These are phyloP conservation scores for Eunapius fragilis DNA, from an alignment of 37 sponge, comb jelly and placozoan species.

Conservation along the genomic window DNA sequence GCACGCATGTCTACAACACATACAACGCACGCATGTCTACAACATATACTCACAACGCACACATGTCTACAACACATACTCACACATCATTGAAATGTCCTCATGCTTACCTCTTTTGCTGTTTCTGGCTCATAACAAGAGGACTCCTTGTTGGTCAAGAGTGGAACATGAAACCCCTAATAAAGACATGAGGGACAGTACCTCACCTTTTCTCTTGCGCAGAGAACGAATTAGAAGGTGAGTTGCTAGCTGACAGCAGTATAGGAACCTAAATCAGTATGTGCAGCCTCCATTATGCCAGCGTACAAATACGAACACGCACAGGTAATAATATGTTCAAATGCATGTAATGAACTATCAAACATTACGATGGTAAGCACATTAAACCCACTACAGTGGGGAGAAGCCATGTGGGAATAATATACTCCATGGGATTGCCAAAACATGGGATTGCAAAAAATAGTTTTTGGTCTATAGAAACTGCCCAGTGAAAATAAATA, in stretches of 20 bases:
- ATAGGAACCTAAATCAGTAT: slow-evolving; percentile 50
- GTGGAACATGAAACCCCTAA: neutral
- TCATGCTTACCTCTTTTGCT: slow-evolving; percentile 57
- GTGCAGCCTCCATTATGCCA: neutral
- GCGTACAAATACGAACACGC: neutral
- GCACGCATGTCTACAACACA: no score
- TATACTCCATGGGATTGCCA: no score
- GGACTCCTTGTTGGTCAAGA: neutral
- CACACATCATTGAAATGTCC: neutral
- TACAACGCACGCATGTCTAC: no score
- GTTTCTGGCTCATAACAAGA: slow-evolving; percentile 55
- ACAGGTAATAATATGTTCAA: no score
- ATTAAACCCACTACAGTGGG: no score
- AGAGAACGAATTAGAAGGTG: slow-evolving; percentile 58
- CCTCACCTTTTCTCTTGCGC: neutral
- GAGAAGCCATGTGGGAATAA: no score
- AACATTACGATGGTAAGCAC: no score
- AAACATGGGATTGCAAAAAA: no score
- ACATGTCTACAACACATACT: neutral
- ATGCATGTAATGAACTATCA: no score
- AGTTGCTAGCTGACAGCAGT: slow-evolving; percentile 65
- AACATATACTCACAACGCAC: no score
- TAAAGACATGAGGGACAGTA: neutral
- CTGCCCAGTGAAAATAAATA: no score
- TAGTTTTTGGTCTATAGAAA: no score